Percentiles rank a stretch among this genome's conserved stretches.
Evolutionary conservation across 2,113 vertebrate genomes (phyloP).

Genomic region (Engystomops pustulosus): DNA sequence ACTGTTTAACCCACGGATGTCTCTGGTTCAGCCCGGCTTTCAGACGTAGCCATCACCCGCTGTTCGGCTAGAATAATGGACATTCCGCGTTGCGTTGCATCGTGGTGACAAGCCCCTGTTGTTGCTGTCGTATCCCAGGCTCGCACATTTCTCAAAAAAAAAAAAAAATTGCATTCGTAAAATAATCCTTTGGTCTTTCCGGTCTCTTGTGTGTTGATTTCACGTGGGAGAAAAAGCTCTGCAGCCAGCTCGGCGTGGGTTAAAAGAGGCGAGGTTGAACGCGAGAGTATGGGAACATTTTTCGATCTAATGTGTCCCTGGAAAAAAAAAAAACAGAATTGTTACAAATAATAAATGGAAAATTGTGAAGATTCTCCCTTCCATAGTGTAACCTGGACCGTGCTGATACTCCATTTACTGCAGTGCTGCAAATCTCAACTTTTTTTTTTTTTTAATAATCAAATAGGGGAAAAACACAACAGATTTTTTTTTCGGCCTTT

Average conservation of each 20-base stretch:
- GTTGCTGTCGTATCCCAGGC: not conserved
- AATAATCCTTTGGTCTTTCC: constrained; percentile 31
- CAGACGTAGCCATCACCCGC: constrained; percentile 28
- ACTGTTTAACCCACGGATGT: constrained; percentile 16
- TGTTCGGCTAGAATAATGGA: not conserved
- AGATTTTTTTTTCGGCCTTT: not conserved
- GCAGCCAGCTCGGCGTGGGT: not conserved
- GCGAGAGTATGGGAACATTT: constrained; percentile 46
- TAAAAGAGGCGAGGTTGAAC: constrained; percentile 31
- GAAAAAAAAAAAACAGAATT: constrained; percentile 19
- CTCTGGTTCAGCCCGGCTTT: not conserved
- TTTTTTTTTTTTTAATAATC: too few species aligned
- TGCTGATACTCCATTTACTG: not conserved
- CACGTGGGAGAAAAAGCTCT: not conserved
- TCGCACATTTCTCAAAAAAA: constrained; percentile 4
- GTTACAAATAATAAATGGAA: constrained; percentile 15
- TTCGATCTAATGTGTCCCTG: constrained; percentile 38
- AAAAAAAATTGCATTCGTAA: not conserved
- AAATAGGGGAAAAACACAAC: not conserved
- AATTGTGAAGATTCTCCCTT: not conserved
- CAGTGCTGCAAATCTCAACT: not conserved
- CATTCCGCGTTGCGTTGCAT: not conserved
- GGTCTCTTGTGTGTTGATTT: constrained; percentile 42
- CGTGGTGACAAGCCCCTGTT: not conserved
- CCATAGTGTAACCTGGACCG: not conserved